phyloP scores from a whole-genome alignment of 2,797 vertebrate genomes.

The Notolabrus celidotus region DNA sequence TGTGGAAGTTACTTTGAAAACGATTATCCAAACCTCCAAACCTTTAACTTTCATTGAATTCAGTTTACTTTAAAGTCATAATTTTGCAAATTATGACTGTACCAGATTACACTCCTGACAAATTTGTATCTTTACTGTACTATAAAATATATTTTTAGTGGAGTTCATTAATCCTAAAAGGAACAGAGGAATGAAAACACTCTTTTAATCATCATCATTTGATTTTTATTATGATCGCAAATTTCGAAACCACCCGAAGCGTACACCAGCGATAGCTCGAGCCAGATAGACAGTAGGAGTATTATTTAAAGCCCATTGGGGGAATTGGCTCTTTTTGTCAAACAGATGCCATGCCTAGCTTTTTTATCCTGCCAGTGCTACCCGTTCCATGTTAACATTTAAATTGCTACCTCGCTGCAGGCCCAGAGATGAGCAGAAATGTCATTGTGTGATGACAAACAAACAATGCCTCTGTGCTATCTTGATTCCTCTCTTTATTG shows the following conservation, averaged over 20 bases:
- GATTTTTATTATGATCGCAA: constrained; percentile 14
- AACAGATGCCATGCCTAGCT: constrained; percentile 55
- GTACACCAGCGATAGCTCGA: constrained; percentile 18
- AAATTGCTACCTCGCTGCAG: constrained; percentile 60
- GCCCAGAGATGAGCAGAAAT: constrained; percentile 72
- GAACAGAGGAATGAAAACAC: neutral
- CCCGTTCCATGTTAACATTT: constrained; percentile 75
- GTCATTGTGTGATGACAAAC: constrained; percentile 72
- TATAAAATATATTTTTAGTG: neutral
- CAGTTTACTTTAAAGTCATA: no score
- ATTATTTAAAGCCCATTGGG: constrained; percentile 9
- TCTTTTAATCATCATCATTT: neutral
- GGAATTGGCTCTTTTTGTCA: constrained; percentile 32
- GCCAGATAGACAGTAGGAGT: constrained; percentile 27
- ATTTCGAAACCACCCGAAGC: constrained; percentile 8
- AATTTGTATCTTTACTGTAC: no score
- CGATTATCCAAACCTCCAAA: no score
- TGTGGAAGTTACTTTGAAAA: no score
- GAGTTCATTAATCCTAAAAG: neutral
- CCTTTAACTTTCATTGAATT: no score
- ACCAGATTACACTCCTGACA: no score
- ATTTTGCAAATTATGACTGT: no score
- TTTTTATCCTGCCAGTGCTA: constrained; percentile 44
- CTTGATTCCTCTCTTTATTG: constrained; percentile 53
- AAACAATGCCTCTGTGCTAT: constrained; percentile 59